Conservation (phyloP, 2,888 invertebrate genomes). For the Chloroclystis v-ata region DNA sequence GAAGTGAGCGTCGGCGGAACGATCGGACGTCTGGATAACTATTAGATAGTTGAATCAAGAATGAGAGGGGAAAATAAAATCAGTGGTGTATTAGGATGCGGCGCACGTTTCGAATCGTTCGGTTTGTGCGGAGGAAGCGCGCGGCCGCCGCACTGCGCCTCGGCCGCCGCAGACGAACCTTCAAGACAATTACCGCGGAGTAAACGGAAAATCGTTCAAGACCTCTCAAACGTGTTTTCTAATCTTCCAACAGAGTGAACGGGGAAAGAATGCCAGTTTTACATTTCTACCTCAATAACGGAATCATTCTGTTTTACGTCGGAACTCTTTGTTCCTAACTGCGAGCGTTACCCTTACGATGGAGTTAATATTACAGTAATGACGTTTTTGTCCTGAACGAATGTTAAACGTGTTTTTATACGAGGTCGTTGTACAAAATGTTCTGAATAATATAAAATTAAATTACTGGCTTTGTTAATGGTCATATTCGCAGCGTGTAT, state of each 20-base stretch:
- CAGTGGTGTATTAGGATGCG: conserved; percentile 70
- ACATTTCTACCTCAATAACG: conserved; percentile 47
- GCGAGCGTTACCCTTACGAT: conserved; percentile 36
- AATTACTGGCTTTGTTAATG: conserved; percentile 34
- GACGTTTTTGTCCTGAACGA: conserved; percentile 32
- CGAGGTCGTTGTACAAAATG: conserved; percentile 28
- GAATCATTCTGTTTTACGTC: conserved; percentile 39
- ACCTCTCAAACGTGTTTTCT: conserved; percentile 70
- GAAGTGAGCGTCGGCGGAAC: conserved; percentile 33
- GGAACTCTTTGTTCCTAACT: conserved; percentile 34
- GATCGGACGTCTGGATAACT: conserved; percentile 56
- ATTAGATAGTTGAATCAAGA: conserved; percentile 71
- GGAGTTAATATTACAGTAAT: conserved; percentile 40
- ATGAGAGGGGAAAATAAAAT: conserved; percentile 71
- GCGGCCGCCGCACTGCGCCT: conserved; percentile 67
- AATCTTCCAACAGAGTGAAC: conserved; percentile 58
- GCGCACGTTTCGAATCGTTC: conserved; percentile 67
- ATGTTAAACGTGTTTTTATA: conserved; percentile 38
- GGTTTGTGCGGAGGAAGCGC: conserved; percentile 56
- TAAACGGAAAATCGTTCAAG: conserved; percentile 72
- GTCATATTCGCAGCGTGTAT: conserved; percentile 33
- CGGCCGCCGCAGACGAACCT: conserved; percentile 46
- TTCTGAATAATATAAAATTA: conserved; percentile 38
- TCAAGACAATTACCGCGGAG: conserved; percentile 73
- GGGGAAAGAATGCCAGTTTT: conserved; percentile 46